phyloP scores from a whole-genome alignment of 2,888 invertebrate genomes.

The Drosophila tanythrix region DNA sequence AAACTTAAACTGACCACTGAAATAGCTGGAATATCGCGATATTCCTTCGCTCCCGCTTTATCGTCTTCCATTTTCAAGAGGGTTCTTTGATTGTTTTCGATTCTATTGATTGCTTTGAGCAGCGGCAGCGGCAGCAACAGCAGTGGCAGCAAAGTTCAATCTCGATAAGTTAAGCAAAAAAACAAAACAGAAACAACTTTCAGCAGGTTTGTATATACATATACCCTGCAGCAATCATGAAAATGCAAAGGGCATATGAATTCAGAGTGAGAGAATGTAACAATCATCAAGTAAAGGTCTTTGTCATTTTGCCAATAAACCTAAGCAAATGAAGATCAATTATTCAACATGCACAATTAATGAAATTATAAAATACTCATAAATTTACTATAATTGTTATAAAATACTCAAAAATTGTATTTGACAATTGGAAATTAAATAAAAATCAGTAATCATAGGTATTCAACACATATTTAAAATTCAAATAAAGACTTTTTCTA shows the following conservation, averaged over 20 bases:
- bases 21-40: constrained; percentile 17
- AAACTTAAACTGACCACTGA: constrained; percentile 57
- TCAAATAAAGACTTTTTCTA: neutral
- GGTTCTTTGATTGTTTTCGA: constrained; percentile 56
- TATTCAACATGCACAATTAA: neutral
- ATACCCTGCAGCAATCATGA: constrained; percentile 67
- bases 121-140: constrained; percentile 32
- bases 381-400: neutral
- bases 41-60: constrained; percentile 15
- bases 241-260: constrained; percentile 66
- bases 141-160: constrained; percentile 77
- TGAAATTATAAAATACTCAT: neutral
- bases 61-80: constrained; percentile 32
- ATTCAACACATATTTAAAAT: neutral
- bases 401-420: neutral
- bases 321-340: neutral
- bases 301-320: neutral
- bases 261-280: constrained; percentile 44
- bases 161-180: constrained; percentile 56
- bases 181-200: constrained; percentile 23
- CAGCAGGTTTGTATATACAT: constrained; percentile 51
- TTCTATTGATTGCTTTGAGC: constrained; percentile 61
- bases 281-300: constrained; percentile 17
- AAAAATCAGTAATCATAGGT: too few species aligned
- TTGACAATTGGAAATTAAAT: too few species aligned